Percentiles rank a stretch among this genome's conserved stretches.
Conservation (phyloP, 64 coral and sea anemone species). For the Porites lutea region DNA sequence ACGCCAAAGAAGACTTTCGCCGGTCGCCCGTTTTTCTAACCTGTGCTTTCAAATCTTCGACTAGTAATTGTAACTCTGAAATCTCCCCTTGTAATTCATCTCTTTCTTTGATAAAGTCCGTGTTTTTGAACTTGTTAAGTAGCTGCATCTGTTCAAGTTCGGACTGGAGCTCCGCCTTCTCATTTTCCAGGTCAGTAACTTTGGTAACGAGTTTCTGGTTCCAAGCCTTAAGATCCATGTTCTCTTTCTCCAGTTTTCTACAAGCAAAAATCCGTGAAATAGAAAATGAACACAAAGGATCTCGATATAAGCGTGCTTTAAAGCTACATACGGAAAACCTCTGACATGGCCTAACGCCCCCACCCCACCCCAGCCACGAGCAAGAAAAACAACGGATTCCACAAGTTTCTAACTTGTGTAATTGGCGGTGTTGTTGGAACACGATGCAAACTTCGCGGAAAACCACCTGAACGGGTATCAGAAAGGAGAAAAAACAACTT, state of each 20-base stretch:
- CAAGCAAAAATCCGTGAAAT: background rate
- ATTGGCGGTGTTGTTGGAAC: no score
- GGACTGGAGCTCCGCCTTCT: slow-evolving; percentile 83
- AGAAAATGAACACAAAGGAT: no score
- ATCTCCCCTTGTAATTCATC: slow-evolving; percentile 95
- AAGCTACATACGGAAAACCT: no score
- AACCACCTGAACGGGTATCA: no score
- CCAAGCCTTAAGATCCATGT: slow-evolving; percentile 66
- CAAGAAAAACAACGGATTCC: background rate
- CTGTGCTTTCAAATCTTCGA: slow-evolving; percentile 92
- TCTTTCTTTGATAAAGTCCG: slow-evolving; percentile 73
- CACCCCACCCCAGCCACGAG: background rate
- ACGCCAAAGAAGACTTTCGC: no score
- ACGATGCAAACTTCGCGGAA: no score
- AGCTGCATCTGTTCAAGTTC: slow-evolving; percentile 86
- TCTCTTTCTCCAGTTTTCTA: slow-evolving; percentile 92
- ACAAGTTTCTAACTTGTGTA: background rate
- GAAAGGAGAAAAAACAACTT: no score
- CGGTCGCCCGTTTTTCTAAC: background rate
- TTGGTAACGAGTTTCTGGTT: slow-evolving; percentile 74
- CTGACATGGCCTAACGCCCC: no score
- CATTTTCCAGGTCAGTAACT: slow-evolving; percentile 74
- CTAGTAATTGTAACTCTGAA: slow-evolving; percentile 90
- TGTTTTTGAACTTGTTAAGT: slow-evolving; percentile 56
- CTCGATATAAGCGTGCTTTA: no score